These are phyloP conservation scores for Bucorvus abyssinicus DNA, from an alignment of 2,797 vertebrate species.

Conservation along the genomic window DNA sequence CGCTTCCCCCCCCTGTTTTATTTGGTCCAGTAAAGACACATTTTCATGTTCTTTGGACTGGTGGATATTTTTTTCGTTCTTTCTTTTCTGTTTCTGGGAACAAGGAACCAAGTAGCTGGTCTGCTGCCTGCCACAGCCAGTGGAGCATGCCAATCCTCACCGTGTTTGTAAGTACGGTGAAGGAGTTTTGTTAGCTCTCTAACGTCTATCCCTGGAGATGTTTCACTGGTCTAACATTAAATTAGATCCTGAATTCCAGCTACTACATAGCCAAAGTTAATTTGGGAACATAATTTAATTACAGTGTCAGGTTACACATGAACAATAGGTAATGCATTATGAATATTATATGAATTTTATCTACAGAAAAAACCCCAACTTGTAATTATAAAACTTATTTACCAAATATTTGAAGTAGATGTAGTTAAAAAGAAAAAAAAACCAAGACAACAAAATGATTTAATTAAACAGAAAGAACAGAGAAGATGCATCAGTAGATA, in stretches of 20 bases:
- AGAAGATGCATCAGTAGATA: not conserved
- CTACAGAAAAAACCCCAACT: not conserved
- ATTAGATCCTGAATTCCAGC: slow-evolving; percentile 62
- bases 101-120: not conserved
- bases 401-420: slow-evolving; percentile 25
- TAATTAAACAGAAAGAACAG: not conserved
- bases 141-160: not conserved
- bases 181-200: slow-evolving; percentile 39
- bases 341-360: slow-evolving; percentile 47
- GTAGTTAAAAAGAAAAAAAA: not conserved
- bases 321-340: slow-evolving; percentile 50
- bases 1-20: not conserved
- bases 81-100: not conserved
- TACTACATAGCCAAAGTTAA: slow-evolving; percentile 61
- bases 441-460: not conserved
- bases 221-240: slow-evolving; percentile 59
- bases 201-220: not conserved
- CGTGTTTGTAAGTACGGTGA: not conserved
- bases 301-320: not conserved
- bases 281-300: slow-evolving; percentile 73
- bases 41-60: not conserved
- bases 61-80: not conserved
- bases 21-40: not conserved
- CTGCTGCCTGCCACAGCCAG: not conserved
- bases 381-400: slow-evolving; percentile 46